Evolutionary conservation across 1,140 invertebrate genomes (phyloP), one percentile per base, ranked within the genome.

Genomic region (Lepidurus apus): DNA sequence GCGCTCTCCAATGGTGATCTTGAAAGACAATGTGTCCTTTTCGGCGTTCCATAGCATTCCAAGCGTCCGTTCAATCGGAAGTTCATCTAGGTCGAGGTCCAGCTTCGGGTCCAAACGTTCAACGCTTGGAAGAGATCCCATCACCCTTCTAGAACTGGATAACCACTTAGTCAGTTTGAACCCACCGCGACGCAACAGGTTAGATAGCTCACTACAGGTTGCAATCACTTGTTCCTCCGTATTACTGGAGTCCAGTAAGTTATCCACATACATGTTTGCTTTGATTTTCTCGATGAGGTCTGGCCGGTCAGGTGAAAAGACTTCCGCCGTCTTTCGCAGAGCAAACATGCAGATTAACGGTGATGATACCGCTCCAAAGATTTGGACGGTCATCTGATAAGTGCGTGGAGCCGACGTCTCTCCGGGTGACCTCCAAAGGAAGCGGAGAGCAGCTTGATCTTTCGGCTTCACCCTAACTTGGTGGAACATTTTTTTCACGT

Each of bases 31-130:
- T 13, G 17, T 21, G 47, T 78, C 77, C 10, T 34, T 24, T 42
- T 79, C 44, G 13, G 73, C 42, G 47, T 79, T 74, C n/a, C 73
- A 26, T 17, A 74, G 24, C 21, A 80, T 24, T 7, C 74, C 73
- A 13, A 76, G 26, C n/a, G 80, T 80, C 26, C 42, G 43, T 26
- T 75, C 77, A 8, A 78, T 85, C 85, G 1, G 84, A 82, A 5
- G 82, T 76, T 84, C 85, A 85, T 79, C 77, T 1, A 43, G 11
- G 42, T 74, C 8, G 7, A 74, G 42, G n/a, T 78, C 43, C 13
- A 78, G 11, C 17, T 34, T 74, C 53, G 42, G n/a, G 1, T 45
- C 45, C 17, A 24, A 24, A 17, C 45, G 45, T 47, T 47, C 45
- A 2, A 47, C 45, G 45, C 8, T 47, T 47, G 45, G 45, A 47